Percentiles rank a stretch among this genome's conserved stretches.
phyloP scores from a whole-genome alignment of 2,797 vertebrate genomes.

The Ctenopoma multispine region DNA sequence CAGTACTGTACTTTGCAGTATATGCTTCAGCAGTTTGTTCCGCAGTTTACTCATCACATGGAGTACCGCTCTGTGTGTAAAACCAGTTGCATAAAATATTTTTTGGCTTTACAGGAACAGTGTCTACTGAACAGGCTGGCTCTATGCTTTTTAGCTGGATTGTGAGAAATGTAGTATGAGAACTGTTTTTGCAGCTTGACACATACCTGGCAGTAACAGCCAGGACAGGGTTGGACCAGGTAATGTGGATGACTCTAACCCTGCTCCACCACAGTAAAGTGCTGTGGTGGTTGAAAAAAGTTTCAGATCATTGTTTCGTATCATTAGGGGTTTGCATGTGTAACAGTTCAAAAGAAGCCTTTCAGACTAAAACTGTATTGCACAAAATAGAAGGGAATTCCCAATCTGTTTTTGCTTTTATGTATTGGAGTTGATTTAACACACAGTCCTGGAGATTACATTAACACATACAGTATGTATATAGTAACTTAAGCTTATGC shows the following conservation, averaged over 20 bases:
- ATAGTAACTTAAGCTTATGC: not conserved
- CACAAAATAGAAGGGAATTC: constrained; percentile 3
- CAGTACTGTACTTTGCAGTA: no score
- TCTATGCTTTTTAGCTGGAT: not conserved
- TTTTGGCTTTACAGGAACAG: not conserved
- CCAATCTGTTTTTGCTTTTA: constrained; percentile 15
- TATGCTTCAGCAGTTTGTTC: no score
- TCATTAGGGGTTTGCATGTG: constrained; percentile 7
- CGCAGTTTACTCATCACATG: not conserved
- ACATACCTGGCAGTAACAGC: no score
- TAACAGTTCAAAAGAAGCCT: constrained; percentile 12
- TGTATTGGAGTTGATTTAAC: constrained; percentile 2
- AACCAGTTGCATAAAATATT: not conserved
- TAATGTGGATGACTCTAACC: no score
- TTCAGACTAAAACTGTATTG: not conserved
- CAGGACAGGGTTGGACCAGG: no score
- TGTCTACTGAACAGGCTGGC: not conserved
- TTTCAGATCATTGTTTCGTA: not conserved
- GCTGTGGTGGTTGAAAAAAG: no score
- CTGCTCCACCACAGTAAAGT: no score
- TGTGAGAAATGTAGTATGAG: not conserved
- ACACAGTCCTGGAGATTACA: constrained; percentile 7
- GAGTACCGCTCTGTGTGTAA: not conserved
- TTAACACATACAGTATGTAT: constrained; percentile 9
- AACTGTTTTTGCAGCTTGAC: no score